These are phyloP conservation scores for Sphaeramia orbicularis DNA, from an alignment of 2,797 vertebrate genomes.

Conservation along the genomic window DNA sequence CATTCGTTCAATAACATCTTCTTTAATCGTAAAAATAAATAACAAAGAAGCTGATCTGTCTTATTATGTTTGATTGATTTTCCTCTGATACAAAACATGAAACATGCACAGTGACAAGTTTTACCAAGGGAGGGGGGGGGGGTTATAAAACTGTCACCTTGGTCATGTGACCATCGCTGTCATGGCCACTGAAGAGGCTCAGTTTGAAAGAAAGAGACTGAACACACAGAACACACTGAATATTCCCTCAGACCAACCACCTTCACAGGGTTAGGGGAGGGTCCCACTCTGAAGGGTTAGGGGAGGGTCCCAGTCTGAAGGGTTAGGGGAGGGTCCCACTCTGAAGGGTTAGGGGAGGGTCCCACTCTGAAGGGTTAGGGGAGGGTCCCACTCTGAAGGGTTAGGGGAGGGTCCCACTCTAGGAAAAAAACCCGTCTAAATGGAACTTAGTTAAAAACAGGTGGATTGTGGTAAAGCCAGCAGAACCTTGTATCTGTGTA, in stretches of 20 bases:
- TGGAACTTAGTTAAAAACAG: too few species aligned
- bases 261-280: too few species aligned
- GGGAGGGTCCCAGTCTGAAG: too few species aligned
- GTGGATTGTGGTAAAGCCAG: neutral
- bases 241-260: slow-evolving; percentile 15
- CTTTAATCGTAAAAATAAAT: slow-evolving; percentile 69
- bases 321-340: too few species aligned
- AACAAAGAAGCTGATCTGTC: slow-evolving; percentile 53
- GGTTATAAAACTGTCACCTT: slow-evolving; percentile 81
- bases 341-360: too few species aligned
- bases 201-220: slow-evolving; percentile 71
- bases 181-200: slow-evolving; percentile 74
- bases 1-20: slow-evolving; percentile 50
- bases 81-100: slow-evolving; percentile 57
- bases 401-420: too few species aligned
- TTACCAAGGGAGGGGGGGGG: slow-evolving; percentile 35
- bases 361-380: too few species aligned
- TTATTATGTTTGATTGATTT: slow-evolving; percentile 31
- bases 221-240: slow-evolving; percentile 33
- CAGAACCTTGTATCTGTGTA: slow-evolving; percentile 23
- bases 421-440: too few species aligned
- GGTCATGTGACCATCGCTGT: slow-evolving; percentile 72
- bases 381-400: too few species aligned
- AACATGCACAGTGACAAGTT: slow-evolving; percentile 52
- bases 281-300: too few species aligned